These are phyloP conservation scores for Volucella inflata DNA, from an alignment of 2,888 invertebrate genomes.

Conservation along the genomic window DNA sequence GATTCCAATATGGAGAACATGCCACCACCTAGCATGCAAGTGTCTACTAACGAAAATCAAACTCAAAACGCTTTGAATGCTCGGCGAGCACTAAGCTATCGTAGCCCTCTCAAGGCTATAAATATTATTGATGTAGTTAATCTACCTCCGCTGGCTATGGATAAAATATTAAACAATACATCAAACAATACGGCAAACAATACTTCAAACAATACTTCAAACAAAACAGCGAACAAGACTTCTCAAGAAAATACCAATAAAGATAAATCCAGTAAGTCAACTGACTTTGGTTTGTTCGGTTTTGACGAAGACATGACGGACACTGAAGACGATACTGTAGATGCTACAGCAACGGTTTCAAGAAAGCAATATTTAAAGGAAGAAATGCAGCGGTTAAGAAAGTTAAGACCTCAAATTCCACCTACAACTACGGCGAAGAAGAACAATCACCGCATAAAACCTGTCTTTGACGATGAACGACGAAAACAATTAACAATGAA, in stretches of 20 bases:
- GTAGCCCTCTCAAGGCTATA: constrained; percentile 81
- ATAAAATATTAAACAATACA: background rate
- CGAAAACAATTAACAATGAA: constrained; percentile 78
- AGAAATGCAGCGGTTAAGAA: constrained; percentile 77
- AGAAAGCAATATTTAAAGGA: constrained; percentile 75
- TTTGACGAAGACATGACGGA: constrained; percentile 79
- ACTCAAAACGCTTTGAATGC: constrained; percentile 77
- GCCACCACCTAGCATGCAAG: constrained; percentile 75
- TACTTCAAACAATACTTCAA: no score
- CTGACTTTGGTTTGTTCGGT: constrained; percentile 78
- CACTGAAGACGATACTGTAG: constrained; percentile 45
- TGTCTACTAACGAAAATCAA: constrained; percentile 64
- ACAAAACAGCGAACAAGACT: constrained; percentile 41
- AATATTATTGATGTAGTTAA: constrained; percentile 80
- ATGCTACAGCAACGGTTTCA: background rate
- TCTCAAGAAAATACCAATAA: constrained; percentile 1
- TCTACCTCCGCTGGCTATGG: constrained; percentile 77
- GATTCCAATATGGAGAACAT: constrained; percentile 81
- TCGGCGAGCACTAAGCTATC: constrained; percentile 77
- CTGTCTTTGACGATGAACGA: constrained; percentile 75
- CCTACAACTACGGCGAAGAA: constrained; percentile 24
- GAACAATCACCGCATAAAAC: constrained; percentile 30
- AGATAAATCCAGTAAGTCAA: background rate
- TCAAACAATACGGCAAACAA: no score
- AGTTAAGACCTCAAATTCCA: constrained; percentile 76